Percentiles rank a stretch among this genome's conserved stretches.
Evolutionary conservation across 2,797 vertebrate species (phyloP).

Genomic region (Cyprinodon diabolis): DNA sequence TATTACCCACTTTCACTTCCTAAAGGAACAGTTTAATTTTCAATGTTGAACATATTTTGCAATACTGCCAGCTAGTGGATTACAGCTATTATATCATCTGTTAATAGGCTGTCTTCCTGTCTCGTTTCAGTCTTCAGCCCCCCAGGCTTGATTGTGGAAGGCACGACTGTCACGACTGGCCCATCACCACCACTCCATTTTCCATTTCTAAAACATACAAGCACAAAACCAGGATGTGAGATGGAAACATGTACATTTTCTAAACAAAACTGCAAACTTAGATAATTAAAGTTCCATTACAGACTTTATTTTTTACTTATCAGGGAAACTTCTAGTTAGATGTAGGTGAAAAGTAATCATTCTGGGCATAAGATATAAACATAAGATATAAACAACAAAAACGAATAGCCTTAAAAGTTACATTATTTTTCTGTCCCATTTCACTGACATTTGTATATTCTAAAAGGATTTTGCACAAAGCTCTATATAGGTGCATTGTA

Average conservation of each 20-base stretch:
- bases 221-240: not conserved
- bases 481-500: too few relatives aligned
- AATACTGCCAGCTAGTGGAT: slow-evolving; percentile 50
- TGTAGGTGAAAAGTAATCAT: not conserved
- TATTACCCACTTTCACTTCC: slow-evolving; percentile 2
- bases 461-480: too few relatives aligned
- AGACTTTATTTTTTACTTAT: not conserved
- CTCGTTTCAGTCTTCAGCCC: slow-evolving; percentile 3
- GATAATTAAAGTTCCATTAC: not conserved
- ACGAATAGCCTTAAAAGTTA: not conserved
- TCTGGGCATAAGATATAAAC: too few relatives aligned
- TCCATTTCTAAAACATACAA: slow-evolving; percentile 49
- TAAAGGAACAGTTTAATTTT: slow-evolving; percentile 1
- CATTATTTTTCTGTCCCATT: too few relatives aligned
- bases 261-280: not conserved
- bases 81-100: slow-evolving; percentile 4
- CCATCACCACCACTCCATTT: slow-evolving; percentile 44
- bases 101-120: slow-evolving; percentile 3
- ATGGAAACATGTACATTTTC: not conserved
- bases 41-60: slow-evolving; percentile 20
- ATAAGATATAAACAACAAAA: not conserved
- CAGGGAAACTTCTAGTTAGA: not conserved
- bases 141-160: slow-evolving; percentile 46
- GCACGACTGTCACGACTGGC: slow-evolving; percentile 58
- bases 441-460: too few relatives aligned